These are phyloP conservation scores for Periophthalmus modestus DNA, from an alignment of 2,113 vertebrate species.

Conservation along the genomic window DNA sequence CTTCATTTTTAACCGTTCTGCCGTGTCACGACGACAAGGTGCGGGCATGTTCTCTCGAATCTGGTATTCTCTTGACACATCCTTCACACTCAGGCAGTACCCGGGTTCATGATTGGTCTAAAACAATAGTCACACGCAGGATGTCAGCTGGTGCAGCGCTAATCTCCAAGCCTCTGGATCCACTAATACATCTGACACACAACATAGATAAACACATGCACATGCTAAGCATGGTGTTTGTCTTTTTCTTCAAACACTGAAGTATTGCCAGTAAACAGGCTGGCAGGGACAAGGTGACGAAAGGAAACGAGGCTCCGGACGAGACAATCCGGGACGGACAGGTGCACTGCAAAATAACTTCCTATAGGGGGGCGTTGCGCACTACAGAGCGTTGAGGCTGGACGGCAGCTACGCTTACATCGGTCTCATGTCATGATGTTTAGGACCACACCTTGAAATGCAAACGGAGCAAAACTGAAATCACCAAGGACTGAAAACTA, in stretches of 20 bases:
- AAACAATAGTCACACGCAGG: slow-evolving; percentile 74
- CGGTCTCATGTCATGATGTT: too few relatives aligned
- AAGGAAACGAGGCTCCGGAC: slow-evolving; percentile 58
- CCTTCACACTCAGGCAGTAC: background rate
- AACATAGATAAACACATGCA: background rate
- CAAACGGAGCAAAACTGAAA: too few relatives aligned
- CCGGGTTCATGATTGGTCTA: slow-evolving; percentile 58
- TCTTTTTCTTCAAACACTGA: slow-evolving; percentile 56
- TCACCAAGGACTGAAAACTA: too few relatives aligned
- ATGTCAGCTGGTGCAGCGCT: slow-evolving; percentile 73
- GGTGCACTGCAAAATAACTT: background rate
- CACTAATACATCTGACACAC: slow-evolving; percentile 7
- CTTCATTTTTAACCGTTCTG: too few relatives aligned
- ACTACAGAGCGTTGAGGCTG: too few relatives aligned
- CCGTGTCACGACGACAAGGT: too few relatives aligned
- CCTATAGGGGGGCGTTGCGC: too few relatives aligned
- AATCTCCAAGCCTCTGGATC: slow-evolving; percentile 72
- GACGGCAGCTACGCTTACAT: too few relatives aligned
- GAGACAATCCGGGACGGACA: slow-evolving; percentile 31
- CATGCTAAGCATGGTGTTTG: too few relatives aligned
- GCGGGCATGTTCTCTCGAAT: too few relatives aligned
- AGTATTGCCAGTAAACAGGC: slow-evolving; percentile 74
- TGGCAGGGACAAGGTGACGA: slow-evolving; percentile 81
- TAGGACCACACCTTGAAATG: too few relatives aligned
- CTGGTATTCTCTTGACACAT: too few relatives aligned